Evolutionary conservation across 2,888 invertebrate genomes (phyloP), one percentile per base, ranked within the genome.

Genomic region (Lypha dubia): DNA sequence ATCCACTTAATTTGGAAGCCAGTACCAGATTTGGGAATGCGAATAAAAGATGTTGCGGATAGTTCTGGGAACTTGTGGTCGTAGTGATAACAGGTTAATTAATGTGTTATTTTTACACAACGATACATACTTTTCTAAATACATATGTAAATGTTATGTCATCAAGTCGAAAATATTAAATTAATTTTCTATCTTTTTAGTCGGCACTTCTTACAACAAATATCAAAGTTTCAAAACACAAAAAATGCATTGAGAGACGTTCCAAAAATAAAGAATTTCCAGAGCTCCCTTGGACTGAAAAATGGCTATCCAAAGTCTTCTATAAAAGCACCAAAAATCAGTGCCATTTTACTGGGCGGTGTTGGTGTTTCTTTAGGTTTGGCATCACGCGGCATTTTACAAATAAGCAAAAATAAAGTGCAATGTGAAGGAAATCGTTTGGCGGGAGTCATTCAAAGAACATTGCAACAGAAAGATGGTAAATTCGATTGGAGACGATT

Each of bases 401-500:
- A 88, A 60, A 85, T 87, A 63, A 74, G 86, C 1, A 86, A 86
- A 6, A 79, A 76, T 1, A 76, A 76, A 49, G 89, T 88, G 0
- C 86, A 89, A 41, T 92, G 92, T 63, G 92, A 92, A 44, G 88
- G 88, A 7, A 92, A 90, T 79, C 90, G 92, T 0, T 84, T 92
- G 79, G 87, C 88, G 1, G 92, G 90, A 1, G 88, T 90, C 0
- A 51, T 89, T 0, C 89, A 90, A 58, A 89, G 88, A 38, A 89
- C 89, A 1, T 79, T 91, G 35, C 85, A 93, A 8, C 93, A 93
- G 65, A 94, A 94, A 71, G 93, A 94, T 86, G 91, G 93, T 0
- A 93, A 94, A 84, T 97, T 98, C 93, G 96, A 97, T 89, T 98
- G 97, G 97, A 93, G 91, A 22, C 94, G 94, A 83, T 95, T 98